Evolutionary conservation across 2,113 vertebrate genomes (phyloP).

Genomic region (Myxocyprinus asiaticus): DNA sequence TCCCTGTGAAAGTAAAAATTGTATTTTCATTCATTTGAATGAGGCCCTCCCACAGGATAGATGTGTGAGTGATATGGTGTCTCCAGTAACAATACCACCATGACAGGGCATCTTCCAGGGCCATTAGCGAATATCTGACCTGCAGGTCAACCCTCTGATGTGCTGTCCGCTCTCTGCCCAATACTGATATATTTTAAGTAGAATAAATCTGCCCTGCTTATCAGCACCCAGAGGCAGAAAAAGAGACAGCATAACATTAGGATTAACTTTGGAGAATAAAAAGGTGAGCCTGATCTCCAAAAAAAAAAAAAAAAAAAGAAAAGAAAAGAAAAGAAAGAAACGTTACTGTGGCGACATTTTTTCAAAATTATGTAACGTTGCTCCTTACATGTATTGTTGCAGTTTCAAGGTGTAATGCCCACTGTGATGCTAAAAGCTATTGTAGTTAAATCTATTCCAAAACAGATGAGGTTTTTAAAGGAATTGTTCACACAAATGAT

Average conservation of each 20-base stretch:
- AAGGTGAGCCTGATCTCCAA: background rate
- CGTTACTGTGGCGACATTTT: too few relatives aligned
- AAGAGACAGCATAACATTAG: too few relatives aligned
- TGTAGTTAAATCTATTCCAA: too few relatives aligned
- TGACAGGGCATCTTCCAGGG: slow-evolving; percentile 6
- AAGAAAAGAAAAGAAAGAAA: too few relatives aligned
- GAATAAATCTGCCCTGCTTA: background rate
- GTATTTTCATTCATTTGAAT: background rate
- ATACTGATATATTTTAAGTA: background rate
- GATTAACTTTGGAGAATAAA: background rate
- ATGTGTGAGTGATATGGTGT: background rate
- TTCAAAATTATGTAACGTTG: too few relatives aligned
- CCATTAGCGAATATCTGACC: background rate
- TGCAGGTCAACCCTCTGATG: background rate
- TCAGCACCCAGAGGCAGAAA: background rate
- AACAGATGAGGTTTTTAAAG: too few relatives aligned
- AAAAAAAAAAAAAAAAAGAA: too few relatives aligned
- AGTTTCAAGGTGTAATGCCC: too few relatives aligned
- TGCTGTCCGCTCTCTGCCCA: background rate
- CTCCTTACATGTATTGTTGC: too few relatives aligned
- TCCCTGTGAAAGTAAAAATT: background rate
- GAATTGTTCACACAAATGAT: too few relatives aligned
- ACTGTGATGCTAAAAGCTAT: too few relatives aligned
- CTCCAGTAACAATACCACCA: slow-evolving; percentile 6
- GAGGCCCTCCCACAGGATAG: background rate